Conservation (phyloP, 2,888 invertebrate genomes). For the Disparrhopalites patrizii region DNA sequence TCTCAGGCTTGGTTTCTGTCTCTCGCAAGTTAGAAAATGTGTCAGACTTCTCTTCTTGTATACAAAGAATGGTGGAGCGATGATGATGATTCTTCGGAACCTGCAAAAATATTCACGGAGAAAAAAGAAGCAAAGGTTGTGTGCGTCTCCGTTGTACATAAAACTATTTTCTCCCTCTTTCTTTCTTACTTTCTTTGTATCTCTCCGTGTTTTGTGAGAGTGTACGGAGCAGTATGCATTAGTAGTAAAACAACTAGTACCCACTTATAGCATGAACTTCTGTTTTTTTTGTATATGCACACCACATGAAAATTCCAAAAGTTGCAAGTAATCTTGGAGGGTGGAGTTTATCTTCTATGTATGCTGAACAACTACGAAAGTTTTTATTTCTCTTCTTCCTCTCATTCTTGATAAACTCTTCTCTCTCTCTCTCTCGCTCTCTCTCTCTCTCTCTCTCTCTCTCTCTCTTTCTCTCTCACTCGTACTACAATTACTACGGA, state of each 20-base stretch:
- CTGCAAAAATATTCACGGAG: constrained; percentile 18
- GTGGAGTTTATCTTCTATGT: constrained; percentile 1
- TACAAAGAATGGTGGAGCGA: constrained; percentile 7
- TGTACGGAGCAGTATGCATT: too few species aligned
- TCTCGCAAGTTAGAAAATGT: constrained; percentile 12
- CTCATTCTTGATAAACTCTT: constrained; percentile 10
- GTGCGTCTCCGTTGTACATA: too few species aligned
- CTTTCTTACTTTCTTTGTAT: too few species aligned
- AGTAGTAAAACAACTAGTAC: neutral
- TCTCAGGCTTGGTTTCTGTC: constrained; percentile 11
- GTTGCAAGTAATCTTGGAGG: neutral
- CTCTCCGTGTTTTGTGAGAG: too few species aligned
- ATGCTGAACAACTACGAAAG: neutral
- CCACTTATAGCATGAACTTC: too few species aligned
- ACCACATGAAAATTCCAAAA: neutral
- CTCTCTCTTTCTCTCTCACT: constrained; percentile 1
- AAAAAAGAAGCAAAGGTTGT: constrained; percentile 17
- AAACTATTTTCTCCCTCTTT: too few species aligned
- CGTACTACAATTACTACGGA: too few species aligned
- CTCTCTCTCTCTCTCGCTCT: too few species aligned
- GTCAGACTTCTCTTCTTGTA: neutral
- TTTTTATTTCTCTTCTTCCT: constrained; percentile 8
- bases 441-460: too few species aligned
- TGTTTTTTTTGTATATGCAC: too few species aligned
- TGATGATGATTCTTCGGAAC: constrained; percentile 17